Evolutionary conservation across 2,797 vertebrate species (phyloP).

Genomic region (Semotilus atromaculatus): DNA sequence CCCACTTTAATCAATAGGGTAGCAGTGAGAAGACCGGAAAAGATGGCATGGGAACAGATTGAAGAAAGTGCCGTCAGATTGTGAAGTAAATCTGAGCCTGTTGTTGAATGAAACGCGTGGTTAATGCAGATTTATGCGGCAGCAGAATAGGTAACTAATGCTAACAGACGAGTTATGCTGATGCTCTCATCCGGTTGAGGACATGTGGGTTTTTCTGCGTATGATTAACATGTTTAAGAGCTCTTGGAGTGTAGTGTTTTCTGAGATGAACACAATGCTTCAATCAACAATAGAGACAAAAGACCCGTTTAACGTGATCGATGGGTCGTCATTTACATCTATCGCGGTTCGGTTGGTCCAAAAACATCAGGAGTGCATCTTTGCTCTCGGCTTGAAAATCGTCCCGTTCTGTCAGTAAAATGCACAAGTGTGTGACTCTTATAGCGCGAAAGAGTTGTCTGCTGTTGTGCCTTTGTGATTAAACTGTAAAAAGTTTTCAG

Average conservation of each 20-base stretch:
- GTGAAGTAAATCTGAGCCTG: neutral
- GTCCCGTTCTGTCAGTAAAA: neutral
- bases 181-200: constrained; percentile 4
- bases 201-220: neutral
- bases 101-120: neutral
- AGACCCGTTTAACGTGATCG: neutral
- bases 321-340: neutral
- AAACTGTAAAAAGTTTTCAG: neutral
- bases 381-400: neutral
- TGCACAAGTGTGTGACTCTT: neutral
- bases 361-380: neutral
- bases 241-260: constrained; percentile 10
- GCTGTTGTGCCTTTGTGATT: neutral
- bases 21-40: neutral
- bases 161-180: constrained; percentile 35
- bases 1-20: neutral
- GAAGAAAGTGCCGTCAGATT: neutral
- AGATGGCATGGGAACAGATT: neutral
- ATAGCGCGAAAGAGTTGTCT: neutral
- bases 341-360: too few relatives aligned
- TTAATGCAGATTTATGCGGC: constrained; percentile 43
- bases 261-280: neutral
- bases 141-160: constrained; percentile 8
- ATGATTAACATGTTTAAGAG: constrained; percentile 21
- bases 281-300: neutral